Conservation (phyloP, 2,797 vertebrate genomes). For the Triplophysa yarkandensis region DNA sequence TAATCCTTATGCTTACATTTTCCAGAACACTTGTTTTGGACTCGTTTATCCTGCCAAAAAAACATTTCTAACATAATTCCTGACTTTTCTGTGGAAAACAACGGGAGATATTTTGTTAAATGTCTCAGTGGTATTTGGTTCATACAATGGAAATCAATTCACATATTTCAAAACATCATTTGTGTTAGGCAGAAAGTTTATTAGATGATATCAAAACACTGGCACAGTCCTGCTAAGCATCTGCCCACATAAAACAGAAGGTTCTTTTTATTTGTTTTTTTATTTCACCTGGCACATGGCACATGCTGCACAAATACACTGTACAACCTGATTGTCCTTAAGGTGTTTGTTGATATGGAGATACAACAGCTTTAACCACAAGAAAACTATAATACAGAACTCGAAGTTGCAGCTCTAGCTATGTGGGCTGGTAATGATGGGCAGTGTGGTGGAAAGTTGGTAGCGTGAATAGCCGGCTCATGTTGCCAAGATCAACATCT, state of each 20-base stretch:
- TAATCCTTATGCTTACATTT: too few species aligned
- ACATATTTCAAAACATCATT: too few species aligned
- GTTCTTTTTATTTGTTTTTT: conserved; percentile 57
- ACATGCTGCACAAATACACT: conserved; percentile 13
- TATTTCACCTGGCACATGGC: conserved; percentile 44
- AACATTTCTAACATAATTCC: too few species aligned
- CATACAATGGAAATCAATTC: too few species aligned
- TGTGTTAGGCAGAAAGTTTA: too few species aligned
- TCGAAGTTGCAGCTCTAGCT: conserved; percentile 60
- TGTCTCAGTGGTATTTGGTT: too few species aligned
- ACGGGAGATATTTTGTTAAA: too few species aligned
- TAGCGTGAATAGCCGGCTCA: conserved; percentile 28
- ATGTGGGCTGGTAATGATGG: conserved; percentile 46
- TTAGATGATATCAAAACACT: neutral
- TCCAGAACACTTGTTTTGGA: too few species aligned
- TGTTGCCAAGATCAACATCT: conserved; percentile 5
- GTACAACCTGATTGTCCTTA: conserved; percentile 48
- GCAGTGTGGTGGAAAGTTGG: conserved; percentile 63
- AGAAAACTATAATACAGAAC: conserved; percentile 61
- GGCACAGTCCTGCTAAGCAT: neutral
- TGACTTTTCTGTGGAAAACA: too few species aligned
- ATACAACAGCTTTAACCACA: conserved; percentile 62
- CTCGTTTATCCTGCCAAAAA: too few species aligned
- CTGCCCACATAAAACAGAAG: conserved; percentile 54
- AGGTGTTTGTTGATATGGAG: conserved; percentile 62